These are phyloP conservation scores for Schizopygopsis pylzovi DNA, from an alignment of 2,797 vertebrate species.

Conservation along the genomic window DNA sequence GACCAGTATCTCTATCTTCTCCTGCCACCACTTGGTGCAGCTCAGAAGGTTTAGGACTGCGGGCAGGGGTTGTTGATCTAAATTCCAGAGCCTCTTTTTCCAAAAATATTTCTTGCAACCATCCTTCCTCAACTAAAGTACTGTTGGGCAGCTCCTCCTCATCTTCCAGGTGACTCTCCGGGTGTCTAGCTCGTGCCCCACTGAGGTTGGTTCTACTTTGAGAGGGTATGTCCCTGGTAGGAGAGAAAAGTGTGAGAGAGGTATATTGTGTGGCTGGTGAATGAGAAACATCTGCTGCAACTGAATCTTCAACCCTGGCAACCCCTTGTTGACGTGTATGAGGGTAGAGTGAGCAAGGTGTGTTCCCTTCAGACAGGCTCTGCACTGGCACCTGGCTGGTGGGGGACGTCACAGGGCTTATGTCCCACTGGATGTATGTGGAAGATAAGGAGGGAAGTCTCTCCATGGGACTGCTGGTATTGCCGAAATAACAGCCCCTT, in stretches of 20 bases:
- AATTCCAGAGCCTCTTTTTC: slow-evolving; percentile 35
- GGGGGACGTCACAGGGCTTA: slow-evolving; percentile 79
- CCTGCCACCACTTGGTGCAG: slow-evolving; percentile 54
- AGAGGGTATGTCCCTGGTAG: slow-evolving; percentile 60
- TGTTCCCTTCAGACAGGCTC: slow-evolving; percentile 60
- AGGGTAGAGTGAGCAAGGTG: slow-evolving; percentile 53
- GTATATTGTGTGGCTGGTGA: slow-evolving; percentile 77
- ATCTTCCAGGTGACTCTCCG: slow-evolving; percentile 55
- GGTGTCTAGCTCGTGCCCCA: slow-evolving; percentile 60
- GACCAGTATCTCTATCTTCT: slow-evolving; percentile 58
- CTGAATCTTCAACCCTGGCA: slow-evolving; percentile 64
- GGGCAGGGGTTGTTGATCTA: slow-evolving; percentile 63
- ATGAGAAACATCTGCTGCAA: slow-evolving; percentile 58
- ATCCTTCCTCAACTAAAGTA: slow-evolving; percentile 62
- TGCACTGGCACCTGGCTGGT: slow-evolving; percentile 72
- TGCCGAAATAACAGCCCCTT: slow-evolving; percentile 81
- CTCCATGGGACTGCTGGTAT: slow-evolving; percentile 81
- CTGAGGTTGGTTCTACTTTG: slow-evolving; percentile 54
- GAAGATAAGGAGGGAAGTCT: slow-evolving; percentile 60
- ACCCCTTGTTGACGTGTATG: slow-evolving; percentile 35
- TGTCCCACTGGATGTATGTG: slow-evolving; percentile 78
- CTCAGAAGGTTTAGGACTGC: slow-evolving; percentile 59
- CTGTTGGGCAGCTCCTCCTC: slow-evolving; percentile 52
- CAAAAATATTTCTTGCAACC: slow-evolving; percentile 52
- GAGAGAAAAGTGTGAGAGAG: slow-evolving; percentile 72